These are phyloP conservation scores for Parnassius apollo DNA, from an alignment of 2,888 invertebrate genomes.

Conservation along the genomic window DNA sequence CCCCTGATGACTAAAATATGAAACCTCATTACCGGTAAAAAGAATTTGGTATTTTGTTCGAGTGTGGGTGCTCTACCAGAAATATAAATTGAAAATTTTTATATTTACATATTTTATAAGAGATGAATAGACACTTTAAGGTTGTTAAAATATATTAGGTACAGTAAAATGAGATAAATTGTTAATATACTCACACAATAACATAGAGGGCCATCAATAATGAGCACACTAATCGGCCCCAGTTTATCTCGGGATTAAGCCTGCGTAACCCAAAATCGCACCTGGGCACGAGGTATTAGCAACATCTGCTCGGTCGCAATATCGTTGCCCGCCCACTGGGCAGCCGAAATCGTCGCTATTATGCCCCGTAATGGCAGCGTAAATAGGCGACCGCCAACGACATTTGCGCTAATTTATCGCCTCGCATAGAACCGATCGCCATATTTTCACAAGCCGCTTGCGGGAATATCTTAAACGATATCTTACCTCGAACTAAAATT, in stretches of 20 bases:
- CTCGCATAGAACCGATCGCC: conserved; percentile 4
- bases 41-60: too few species aligned
- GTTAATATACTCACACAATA: background rate
- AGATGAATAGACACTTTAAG: too few species aligned
- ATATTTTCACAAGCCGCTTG: conserved; percentile 4
- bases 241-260: conserved; percentile 21
- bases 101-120: too few species aligned
- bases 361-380: conserved; percentile 50
- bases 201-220: conserved; percentile 16
- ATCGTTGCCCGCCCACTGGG: conserved; percentile 34
- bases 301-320: conserved; percentile 27
- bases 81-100: too few species aligned
- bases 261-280: conserved; percentile 17
- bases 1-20: too few species aligned
- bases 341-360: conserved; percentile 47
- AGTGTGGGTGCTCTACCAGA: too few species aligned
- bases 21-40: too few species aligned
- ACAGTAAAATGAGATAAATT: too few species aligned
- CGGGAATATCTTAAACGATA: background rate
- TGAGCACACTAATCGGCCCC: conserved; percentile 13
- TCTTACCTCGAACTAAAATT: too few species aligned
- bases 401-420: conserved; percentile 45
- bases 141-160: too few species aligned
- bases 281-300: conserved; percentile 20
- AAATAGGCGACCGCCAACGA: conserved; percentile 47